Evolutionary conservation across 2,113 vertebrate genomes (phyloP).

Genomic region (Thamnophis sirtalis): DNA sequence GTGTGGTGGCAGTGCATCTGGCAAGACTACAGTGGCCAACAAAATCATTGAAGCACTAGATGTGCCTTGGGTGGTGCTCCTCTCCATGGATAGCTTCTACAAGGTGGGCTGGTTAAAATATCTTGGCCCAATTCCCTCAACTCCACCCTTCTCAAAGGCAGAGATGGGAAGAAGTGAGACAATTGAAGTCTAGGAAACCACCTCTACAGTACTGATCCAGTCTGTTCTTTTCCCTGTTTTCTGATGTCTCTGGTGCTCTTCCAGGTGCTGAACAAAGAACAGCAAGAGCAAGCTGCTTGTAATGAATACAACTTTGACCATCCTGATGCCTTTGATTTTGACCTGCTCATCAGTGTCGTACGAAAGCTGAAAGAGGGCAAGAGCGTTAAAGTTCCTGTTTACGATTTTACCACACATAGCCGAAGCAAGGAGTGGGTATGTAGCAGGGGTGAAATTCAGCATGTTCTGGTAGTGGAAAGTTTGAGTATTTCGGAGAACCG

Average conservation of each 20-base stretch:
- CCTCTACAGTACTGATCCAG: not conserved
- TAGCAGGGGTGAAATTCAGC: not conserved
- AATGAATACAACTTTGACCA: slow-evolving; percentile 92
- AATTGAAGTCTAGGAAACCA: rapidly evolving
- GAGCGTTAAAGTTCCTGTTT: slow-evolving; percentile 86
- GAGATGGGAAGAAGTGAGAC: not conserved
- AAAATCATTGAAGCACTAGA: slow-evolving; percentile 88
- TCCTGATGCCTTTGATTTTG: slow-evolving; percentile 88
- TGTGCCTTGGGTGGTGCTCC: slow-evolving; percentile 87
- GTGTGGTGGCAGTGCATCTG: slow-evolving; percentile 87
- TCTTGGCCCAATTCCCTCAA: not conserved
- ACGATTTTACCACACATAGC: slow-evolving; percentile 84
- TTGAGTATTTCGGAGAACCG: too few relatives aligned
- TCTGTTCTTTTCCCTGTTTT: not conserved
- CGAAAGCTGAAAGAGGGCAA: slow-evolving; percentile 89
- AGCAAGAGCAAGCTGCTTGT: slow-evolving; percentile 78
- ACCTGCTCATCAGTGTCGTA: slow-evolving; percentile 80
- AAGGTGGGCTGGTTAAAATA: slow-evolving; percentile 67
- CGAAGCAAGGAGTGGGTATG: slow-evolving; percentile 86
- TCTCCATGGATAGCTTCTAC: slow-evolving; percentile 91
- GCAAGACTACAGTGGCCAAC: slow-evolving; percentile 88
- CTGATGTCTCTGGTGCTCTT: not conserved
- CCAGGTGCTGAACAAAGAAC: slow-evolving; percentile 82
- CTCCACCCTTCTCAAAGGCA: not conserved
- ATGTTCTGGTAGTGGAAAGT: too few relatives aligned